Percentiles rank a stretch among this genome's conserved stretches.
Conservation (phyloP, 2,113 vertebrate species). For the Hippotragus niger region DNA sequence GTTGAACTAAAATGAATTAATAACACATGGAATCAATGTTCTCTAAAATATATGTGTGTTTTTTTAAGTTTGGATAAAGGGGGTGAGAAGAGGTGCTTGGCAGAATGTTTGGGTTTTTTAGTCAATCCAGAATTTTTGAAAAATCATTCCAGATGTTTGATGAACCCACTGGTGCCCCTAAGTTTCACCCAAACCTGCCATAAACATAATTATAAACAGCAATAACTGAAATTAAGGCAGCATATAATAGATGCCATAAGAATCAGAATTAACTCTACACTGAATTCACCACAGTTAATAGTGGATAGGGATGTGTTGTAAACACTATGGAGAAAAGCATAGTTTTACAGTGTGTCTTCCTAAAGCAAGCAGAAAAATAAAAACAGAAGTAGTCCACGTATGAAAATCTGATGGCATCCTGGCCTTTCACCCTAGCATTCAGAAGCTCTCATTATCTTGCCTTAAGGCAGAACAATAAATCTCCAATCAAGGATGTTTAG, state of each 20-base stretch:
- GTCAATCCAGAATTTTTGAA: conserved; percentile 56
- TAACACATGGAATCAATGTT: conserved; percentile 68
- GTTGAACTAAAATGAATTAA: conserved; percentile 62
- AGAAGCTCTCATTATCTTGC: background rate
- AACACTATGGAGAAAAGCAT: background rate
- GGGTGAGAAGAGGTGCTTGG: conserved; percentile 52
- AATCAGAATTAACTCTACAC: background rate
- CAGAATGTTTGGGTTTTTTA: conserved; percentile 53
- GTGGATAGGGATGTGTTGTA: background rate
- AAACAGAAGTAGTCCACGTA: conserved; percentile 20
- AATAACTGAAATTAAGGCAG: background rate
- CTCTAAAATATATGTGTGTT: conserved; percentile 52
- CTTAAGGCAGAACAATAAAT: background rate
- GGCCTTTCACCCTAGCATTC: background rate
- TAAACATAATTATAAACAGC: conserved; percentile 66
- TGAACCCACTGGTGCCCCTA: conserved; percentile 46
- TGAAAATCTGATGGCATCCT: background rate
- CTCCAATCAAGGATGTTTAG: background rate
- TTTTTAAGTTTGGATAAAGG: conserved; percentile 42
- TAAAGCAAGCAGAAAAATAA: conserved; percentile 7
- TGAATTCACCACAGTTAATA: conserved; percentile 31
- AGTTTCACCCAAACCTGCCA: conserved; percentile 58
- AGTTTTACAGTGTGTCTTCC: background rate
- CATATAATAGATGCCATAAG: background rate
- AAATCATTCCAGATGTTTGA: conserved; percentile 72